Evolutionary conservation across 2,113 vertebrate species (phyloP), one percentile per base, ranked within the genome.

Genomic region (Calyptommatus sinebrachiatus): DNA sequence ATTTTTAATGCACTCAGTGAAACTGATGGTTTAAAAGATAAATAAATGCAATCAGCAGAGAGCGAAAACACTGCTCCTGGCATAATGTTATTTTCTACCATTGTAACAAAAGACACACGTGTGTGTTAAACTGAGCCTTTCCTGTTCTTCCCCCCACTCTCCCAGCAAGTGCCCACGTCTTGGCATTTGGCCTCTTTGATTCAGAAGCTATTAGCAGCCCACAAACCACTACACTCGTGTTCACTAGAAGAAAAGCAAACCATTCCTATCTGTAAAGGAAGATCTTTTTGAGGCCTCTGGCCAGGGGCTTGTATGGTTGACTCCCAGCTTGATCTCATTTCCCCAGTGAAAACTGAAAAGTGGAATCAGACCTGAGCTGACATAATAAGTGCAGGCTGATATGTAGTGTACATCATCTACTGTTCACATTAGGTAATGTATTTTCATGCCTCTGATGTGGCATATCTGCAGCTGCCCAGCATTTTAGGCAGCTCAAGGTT

Each of bases 161-260:
- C 61, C 73, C 62, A 29, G 2, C 11, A 50, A 16, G 1, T 31
- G 14, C 57, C 12, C 2, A 2, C 53, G 62, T 60, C 79, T 22
- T 86, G 80, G 31, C 26, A 76, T 60, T 81, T 71, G 66, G 83
- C 90, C 85, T 0, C 0, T 48, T 16, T 61, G 46, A 88, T 81
- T 89, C 78, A 82, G 87, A 91, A 83, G 81, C 89, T 88, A 91
- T 90, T 79, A 85, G 35, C 71, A 82, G 0, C 62, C 86, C 83
- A 71, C 74, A 77, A 79, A 72, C 80, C 29, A 2, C 62, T 66
- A 45, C 16, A 6, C 65, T 92, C 89, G 92, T 89, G 85, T 50
- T 31, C 77, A 84, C 82, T 80, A 69, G 63, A 67, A 71, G 63
- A 83, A 78, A 0, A 1, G 68, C 73, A 86, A 81, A 57, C 22